Percentiles rank a stretch among this genome's conserved stretches.
phyloP scores from a whole-genome alignment of 2,113 vertebrate genomes.

The Toxotes chatareus region DNA sequence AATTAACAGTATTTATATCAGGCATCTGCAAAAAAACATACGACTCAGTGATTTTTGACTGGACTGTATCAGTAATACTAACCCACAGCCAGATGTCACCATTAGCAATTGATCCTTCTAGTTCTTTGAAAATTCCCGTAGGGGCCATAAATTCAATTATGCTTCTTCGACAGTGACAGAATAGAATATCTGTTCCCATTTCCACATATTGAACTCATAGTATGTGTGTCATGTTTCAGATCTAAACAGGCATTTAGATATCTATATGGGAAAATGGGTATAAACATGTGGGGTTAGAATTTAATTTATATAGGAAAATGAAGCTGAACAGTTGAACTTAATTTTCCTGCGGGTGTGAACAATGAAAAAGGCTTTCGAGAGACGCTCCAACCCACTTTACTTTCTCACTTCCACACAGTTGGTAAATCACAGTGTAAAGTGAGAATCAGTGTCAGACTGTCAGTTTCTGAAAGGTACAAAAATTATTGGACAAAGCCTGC shows the following conservation, averaged over 20 bases:
- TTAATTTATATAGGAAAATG: neutral
- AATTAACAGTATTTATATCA: neutral
- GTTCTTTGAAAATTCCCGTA: conserved; percentile 48
- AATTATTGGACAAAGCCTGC: neutral
- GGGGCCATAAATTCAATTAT: conserved; percentile 53
- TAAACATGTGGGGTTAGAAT: conserved; percentile 1
- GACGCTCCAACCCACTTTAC: too few relatives aligned
- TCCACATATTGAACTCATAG: conserved; percentile 20
- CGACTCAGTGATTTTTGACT: conserved; percentile 14
- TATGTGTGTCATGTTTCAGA: conserved; percentile 51
- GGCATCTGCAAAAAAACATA: neutral
- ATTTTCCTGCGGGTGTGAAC: neutral
- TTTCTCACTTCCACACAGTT: neutral
- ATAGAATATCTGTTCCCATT: conserved; percentile 46
- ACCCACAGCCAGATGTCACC: conserved; percentile 67
- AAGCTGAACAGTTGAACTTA: neutral
- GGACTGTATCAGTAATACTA: conserved; percentile 41
- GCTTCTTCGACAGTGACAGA: conserved; percentile 29
- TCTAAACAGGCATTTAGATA: conserved; percentile 18
- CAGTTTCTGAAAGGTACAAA: neutral
- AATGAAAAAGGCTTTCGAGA: too few relatives aligned
- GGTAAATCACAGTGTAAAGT: neutral
- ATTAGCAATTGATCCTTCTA: conserved; percentile 67
- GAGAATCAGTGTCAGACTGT: neutral
- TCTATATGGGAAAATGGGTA: conserved; percentile 4